Evolutionary conservation across 2,113 vertebrate species (phyloP).

Genomic region (Dendrocopos noguchii): DNA sequence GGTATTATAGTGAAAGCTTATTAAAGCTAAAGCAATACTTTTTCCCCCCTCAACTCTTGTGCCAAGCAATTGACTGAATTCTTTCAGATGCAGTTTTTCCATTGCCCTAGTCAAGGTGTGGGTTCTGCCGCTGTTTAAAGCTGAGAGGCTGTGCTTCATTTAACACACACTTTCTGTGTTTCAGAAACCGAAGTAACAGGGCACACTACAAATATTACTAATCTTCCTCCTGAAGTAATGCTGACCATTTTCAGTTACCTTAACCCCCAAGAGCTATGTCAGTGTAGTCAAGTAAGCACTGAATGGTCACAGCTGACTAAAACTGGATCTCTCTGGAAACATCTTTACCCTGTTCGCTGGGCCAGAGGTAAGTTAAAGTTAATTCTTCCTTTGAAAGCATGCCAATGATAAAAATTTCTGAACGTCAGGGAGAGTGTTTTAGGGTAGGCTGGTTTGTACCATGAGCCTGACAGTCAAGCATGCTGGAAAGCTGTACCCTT

Average conservation of each 20-base stretch:
- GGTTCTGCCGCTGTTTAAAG: conserved; percentile 33
- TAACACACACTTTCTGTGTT: conserved; percentile 59
- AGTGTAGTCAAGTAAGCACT: conserved; percentile 91
- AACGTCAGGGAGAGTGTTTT: neutral
- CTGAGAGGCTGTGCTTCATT: conserved; percentile 8
- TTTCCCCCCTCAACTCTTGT: neutral
- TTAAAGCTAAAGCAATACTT: neutral
- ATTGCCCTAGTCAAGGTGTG: neutral
- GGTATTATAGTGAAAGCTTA: neutral
- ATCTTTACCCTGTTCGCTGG: conserved; percentile 96
- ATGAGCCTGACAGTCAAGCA: neutral
- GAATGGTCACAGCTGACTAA: conserved; percentile 89
- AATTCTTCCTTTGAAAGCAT: neutral
- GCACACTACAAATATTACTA: conserved; percentile 79
- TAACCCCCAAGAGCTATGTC: conserved; percentile 89
- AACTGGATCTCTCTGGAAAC: conserved; percentile 93
- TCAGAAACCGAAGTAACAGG: conserved; percentile 77
- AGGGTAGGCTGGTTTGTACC: neutral
- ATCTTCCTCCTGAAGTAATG: conserved; percentile 93
- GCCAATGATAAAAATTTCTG: neutral
- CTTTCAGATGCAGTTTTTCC: conserved; percentile 19
- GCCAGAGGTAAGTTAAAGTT: conserved; percentile 85
- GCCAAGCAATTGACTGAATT: neutral
- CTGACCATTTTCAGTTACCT: conserved; percentile 91
- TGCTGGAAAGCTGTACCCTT: neutral